Conservation (phyloP, 2,797 vertebrate genomes). For the Phrynocephalus vlangalii region DNA sequence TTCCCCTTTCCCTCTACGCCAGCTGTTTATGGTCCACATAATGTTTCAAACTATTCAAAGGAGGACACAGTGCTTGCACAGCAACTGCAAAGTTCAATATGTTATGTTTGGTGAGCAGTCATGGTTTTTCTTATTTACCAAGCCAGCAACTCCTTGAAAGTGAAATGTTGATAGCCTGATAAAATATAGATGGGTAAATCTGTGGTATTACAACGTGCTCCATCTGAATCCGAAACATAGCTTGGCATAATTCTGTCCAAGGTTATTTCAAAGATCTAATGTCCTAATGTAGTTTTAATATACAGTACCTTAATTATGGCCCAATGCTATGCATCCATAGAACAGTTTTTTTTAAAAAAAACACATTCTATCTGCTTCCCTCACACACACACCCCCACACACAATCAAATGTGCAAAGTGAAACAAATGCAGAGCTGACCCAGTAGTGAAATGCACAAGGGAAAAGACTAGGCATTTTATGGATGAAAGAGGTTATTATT, state of each 20-base stretch:
- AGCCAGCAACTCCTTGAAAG: constrained; percentile 28
- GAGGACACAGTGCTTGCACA: neutral
- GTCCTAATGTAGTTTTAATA: neutral
- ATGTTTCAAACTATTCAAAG: constrained; percentile 9
- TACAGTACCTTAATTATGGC: neutral
- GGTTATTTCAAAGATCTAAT: constrained; percentile 28
- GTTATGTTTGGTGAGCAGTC: constrained; percentile 24
- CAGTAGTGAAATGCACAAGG: neutral
- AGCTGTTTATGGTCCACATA: constrained; percentile 23
- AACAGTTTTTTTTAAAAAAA: neutral
- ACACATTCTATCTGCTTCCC: neutral
- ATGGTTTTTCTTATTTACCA: constrained; percentile 20
- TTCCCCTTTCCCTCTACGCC: neutral
- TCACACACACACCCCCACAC: too few relatives aligned
- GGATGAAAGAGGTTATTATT: neutral
- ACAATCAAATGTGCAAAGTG: neutral
- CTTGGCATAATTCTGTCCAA: neutral
- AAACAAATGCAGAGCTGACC: neutral
- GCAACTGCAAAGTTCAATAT: constrained; percentile 20
- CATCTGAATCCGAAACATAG: neutral
- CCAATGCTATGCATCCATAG: neutral
- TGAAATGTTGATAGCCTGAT: constrained; percentile 37
- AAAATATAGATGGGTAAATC: constrained; percentile 17
- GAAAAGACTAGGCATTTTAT: neutral
- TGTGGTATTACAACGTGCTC: constrained; percentile 15